phyloP scores from a whole-genome alignment of 1,140 invertebrate genomes.

The Drosophila funebris region DNA sequence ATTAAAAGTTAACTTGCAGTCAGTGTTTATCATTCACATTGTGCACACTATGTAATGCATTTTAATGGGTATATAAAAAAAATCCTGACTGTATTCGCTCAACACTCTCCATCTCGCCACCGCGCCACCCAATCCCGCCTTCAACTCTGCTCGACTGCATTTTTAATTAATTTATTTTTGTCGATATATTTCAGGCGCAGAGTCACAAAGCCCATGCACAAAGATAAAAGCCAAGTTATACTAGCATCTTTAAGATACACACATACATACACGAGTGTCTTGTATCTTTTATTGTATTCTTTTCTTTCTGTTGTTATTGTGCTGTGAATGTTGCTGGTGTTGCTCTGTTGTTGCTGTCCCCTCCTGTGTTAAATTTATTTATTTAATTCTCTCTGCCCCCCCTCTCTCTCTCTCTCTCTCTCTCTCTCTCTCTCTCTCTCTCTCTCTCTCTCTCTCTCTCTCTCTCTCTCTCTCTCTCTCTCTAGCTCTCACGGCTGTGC shows the following conservation, averaged over 20 bases:
- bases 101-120: not conserved
- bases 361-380: constrained; percentile 61
- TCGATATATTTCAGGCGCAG: constrained; percentile 42
- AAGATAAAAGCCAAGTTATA: constrained; percentile 77
- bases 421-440: not conserved
- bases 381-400: constrained; percentile 68
- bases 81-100: constrained; percentile 7
- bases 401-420: not conserved
- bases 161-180: constrained; percentile 79
- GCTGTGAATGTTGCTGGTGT: constrained; percentile 47
- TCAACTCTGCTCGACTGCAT: constrained; percentile 56
- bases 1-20: not conserved
- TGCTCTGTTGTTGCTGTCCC: constrained; percentile 39
- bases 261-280: not conserved
- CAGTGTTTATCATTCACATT: too few relatives aligned
- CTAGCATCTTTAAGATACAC: constrained; percentile 74
- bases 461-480: not conserved
- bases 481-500: not conserved
- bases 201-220: constrained; percentile 59
- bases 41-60: not conserved
- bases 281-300: constrained; percentile 49
- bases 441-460: not conserved
- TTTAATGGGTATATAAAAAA: constrained; percentile 9
- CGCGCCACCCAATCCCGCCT: too few relatives aligned
- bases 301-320: not conserved